Base-by-base conservation (phyloP, 1,140 invertebrate species). In the Dendrolimus kikuchii region DNA sequence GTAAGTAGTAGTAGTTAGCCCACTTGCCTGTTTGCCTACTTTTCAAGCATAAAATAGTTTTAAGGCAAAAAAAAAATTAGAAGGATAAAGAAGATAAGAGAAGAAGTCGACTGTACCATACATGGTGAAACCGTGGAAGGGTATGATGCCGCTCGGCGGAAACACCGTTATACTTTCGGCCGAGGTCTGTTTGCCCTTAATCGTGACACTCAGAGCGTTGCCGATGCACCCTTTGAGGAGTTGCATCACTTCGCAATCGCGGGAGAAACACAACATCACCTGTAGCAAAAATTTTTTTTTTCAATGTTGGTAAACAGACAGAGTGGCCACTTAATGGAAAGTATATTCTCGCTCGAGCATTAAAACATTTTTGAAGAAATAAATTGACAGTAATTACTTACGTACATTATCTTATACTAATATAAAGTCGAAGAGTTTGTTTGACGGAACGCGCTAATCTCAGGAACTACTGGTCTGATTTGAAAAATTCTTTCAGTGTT, bases 111-210 rank as follows among this genome's bases (percentile, higher is more conserved):
- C 23, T 23, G 23, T 90, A 96, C 95, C 95, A 86, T 97, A 98
- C 97, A 99, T 98, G 6, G 96, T 95, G 77, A 99, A 98, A 1
- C 97, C 97, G 80, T 99, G 96, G 81, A 98, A 99, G 5, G 97
- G 97, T 66, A 99, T 96, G 9, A 99, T 92, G 5, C 96, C 97
- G 87, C 94, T 97, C 1, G 97, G 97, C 8, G 97, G 97, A 75
- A 96, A 97, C 36, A 93, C 90, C n/a, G 96, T 92, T 23, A 90
- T 89, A 60, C 90, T 92, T 60, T 92, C 91, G 6, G 91, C 69
- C 5, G 89, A 90, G 4, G 91, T 89, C 42, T 90, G 89, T 74
- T 92, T 93, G n/a, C 92, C 92, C 83, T 94, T 94, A 0, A 94
- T 80, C 9, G 92, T 89, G 1, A 90, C 91, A 39, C 90, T 90